These are phyloP conservation scores for Plagiodera versicolora DNA, from an alignment of 2,888 invertebrate genomes.

Conservation along the genomic window DNA sequence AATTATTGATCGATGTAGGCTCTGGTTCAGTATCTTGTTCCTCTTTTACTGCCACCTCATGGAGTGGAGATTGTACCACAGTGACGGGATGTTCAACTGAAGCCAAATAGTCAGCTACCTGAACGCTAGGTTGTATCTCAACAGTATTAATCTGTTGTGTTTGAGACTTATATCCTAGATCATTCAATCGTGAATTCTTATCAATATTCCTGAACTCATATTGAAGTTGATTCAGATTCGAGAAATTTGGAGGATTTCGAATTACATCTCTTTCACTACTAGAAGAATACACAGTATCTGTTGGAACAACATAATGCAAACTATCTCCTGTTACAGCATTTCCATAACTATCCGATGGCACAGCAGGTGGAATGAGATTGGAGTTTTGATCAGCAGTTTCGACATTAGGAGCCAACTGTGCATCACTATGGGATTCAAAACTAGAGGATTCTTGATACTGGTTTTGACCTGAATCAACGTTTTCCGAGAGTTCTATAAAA, in stretches of 20 bases:
- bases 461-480: background rate
- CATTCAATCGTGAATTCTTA: constrained; percentile 34
- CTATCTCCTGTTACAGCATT: constrained; percentile 51
- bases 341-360: constrained; percentile 51
- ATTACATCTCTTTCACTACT: constrained; percentile 35
- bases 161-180: constrained; percentile 8
- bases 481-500: background rate
- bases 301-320: constrained; percentile 38
- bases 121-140: constrained; percentile 66
- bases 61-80: constrained; percentile 69
- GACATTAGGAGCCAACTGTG: constrained; percentile 6
- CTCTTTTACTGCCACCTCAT: constrained; percentile 59
- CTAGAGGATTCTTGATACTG: background rate
- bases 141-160: constrained; percentile 48
- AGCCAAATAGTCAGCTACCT: constrained; percentile 68
- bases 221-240: constrained; percentile 61
- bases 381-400: background rate
- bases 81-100: constrained; percentile 74
- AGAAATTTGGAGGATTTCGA: constrained; percentile 60
- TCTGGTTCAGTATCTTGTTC: constrained; percentile 15
- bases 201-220: constrained; percentile 64
- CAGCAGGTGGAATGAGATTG: constrained; percentile 31
- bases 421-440: constrained; percentile 10
- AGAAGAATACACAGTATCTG: constrained; percentile 41
- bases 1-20: constrained; percentile 3